Base-by-base conservation (phyloP, 2,888 invertebrate genomes). In the Drosophila limbata region DNA sequence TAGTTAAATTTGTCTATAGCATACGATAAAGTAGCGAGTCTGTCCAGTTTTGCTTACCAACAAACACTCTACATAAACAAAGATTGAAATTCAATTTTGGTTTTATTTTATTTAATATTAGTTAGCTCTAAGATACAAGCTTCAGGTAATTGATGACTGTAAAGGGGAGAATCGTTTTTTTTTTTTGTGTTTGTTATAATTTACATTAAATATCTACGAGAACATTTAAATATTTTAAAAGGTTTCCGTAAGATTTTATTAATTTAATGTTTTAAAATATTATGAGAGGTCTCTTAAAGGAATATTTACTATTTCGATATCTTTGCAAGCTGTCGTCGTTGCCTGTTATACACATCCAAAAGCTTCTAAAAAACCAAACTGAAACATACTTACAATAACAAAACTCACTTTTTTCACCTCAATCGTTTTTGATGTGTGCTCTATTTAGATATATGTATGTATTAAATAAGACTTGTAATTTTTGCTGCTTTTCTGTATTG, bases 401-500 rank as follows among this genome's bases (percentile, higher is more conserved):
- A 53, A 65, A 56, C 39, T 55, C 39, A 42, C 56, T 52, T 50
- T 50, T 25, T 61, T 60, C 28, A 52, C 42, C 13, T 63, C 48
- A 42, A 9, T 28, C 6, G 35, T 25, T 59, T 67, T 56, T 19
- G 5, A 33, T 61, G 63, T 44, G 52, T 70, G 48, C 51, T 53
- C 17, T 19, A 39, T 40, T 42, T 73, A 56, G 52, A 40, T 19
- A 13, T 60, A 10, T 31, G 10, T 45, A n/a, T 33, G 10, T 45
- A n/a, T 33, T 28, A 1, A 15, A 31, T 55, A 53, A 47, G 33
- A 47, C 19, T 65, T 68, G 45, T 73, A 59, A 17, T 42, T 61
- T 63, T 55, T 60, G 60, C 53, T 53, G 83, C 71, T 69, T 83
- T 69, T 70, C 59, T 53, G 25, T 83, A 69, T 77, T 77, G 42